Percentiles rank a stretch among this genome's conserved stretches.
phyloP scores from a whole-genome alignment of 2,797 vertebrate genomes.

The Silurus aristotelis region DNA sequence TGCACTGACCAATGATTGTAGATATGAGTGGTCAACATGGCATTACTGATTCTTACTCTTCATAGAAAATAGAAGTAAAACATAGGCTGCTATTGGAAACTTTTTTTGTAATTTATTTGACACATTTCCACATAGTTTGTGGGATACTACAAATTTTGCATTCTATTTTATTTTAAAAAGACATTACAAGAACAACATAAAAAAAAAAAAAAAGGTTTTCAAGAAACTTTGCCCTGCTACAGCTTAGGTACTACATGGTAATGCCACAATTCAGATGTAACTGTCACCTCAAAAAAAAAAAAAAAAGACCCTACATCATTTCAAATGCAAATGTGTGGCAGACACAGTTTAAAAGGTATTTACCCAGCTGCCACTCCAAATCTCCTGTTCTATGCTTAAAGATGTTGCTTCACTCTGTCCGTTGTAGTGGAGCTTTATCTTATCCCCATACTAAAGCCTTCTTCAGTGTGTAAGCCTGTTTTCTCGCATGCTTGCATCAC shows the following conservation, averaged over 20 bases:
- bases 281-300: not conserved
- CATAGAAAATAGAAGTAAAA: too few species aligned
- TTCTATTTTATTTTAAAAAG: not conserved
- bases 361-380: slow-evolving; percentile 5
- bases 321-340: slow-evolving; percentile 15
- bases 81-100: not conserved
- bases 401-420: slow-evolving; percentile 26
- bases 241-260: not conserved
- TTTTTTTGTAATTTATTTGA: not conserved
- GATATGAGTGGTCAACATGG: not conserved
- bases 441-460: slow-evolving; percentile 36
- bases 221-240: not conserved
- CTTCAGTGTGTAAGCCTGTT: slow-evolving; percentile 44
- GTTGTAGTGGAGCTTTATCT: slow-evolving; percentile 29
- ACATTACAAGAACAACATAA: too few species aligned
- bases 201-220: not conserved
- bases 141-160: not conserved
- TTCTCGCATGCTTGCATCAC: slow-evolving; percentile 46
- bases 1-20: not conserved
- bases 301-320: not conserved
- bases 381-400: not conserved
- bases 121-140: not conserved
- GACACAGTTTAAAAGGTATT: slow-evolving; percentile 19
- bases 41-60: not conserved
- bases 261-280: not conserved